Base-by-base conservation (phyloP, 1,140 invertebrate genomes). In the Conopomorpha cramerella region DNA sequence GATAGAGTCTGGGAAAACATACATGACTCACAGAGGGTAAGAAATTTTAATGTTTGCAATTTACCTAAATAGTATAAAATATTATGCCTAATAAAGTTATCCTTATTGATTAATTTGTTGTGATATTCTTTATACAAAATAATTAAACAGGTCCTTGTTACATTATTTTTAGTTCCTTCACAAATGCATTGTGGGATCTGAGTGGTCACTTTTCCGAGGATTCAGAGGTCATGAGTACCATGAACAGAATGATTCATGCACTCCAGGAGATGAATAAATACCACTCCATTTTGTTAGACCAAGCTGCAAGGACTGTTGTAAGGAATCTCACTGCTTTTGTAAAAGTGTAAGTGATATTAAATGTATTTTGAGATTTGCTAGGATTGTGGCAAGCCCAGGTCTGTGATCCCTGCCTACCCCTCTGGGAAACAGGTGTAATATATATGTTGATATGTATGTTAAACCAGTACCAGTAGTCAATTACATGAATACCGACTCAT, bases 241-340 rank as follows among this genome's bases (percentile, higher is more conserved):
- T 92, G 25, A 89, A 88, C 49, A 86, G 88, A 58, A 77, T 91
- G 40, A 89, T 89, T 36, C 86, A 89, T 56, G 82, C 84, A 36
- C 68, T 93, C 8, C 84, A 91, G 78, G 91, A 95, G 79, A 91
- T 93, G 85, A 89, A 90, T 57, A 95, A 95, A 61, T 96, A 93
- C 63, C 92, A 95, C 49, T 88, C 87, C 4, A 95, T 91, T 43
- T 77, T 96, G 15, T 72, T 96, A 47, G 94, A 96, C 67, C 93
- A 96, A 77, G 91, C 92, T 7, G 91, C 91, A 26, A 82, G 92
- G 54, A 93, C 92, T 37, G 85, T 97, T 34, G 79, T 92, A 11
- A 94, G 92, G 73, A 95, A 94, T 82, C 81, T 96, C 41, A 88
- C 83, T 38, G 84, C 86, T 43, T 96, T 96, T 68, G 84, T 96